Conservation (phyloP, 2,797 vertebrate genomes). For the Phoebastria nigripes region DNA sequence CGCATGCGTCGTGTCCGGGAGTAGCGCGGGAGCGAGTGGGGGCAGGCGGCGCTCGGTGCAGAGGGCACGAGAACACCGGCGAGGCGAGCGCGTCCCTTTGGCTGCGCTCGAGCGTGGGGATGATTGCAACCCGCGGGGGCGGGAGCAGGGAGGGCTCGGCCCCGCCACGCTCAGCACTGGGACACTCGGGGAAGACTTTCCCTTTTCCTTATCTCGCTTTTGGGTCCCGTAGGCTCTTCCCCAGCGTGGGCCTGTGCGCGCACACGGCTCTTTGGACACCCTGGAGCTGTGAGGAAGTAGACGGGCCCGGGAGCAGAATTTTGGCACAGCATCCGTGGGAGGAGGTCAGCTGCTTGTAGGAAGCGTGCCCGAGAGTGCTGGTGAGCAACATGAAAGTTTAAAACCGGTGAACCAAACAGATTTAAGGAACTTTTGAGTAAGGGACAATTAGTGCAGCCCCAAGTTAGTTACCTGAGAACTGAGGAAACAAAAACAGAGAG, state of each 20-base stretch:
- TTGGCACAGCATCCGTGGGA: neutral
- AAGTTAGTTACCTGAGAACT: neutral
- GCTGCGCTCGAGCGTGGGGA: neutral
- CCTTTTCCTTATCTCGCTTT: too few relatives aligned
- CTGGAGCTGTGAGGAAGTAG: neutral
- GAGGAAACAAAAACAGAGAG: neutral
- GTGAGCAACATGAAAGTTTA: neutral
- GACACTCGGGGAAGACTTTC: too few relatives aligned
- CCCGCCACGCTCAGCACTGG: neutral
- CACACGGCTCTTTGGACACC: neutral
- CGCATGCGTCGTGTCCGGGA: neutral
- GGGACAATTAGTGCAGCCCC: neutral
- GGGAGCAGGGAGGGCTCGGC: neutral
- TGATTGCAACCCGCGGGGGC: too few relatives aligned
- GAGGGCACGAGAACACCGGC: neutral
- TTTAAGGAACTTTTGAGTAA: neutral
- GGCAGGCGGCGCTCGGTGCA: neutral
- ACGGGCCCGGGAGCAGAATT: neutral
- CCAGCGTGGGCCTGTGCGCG: too few relatives aligned
- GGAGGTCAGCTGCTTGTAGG: neutral
- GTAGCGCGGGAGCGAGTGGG: neutral
- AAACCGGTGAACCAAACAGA: too few relatives aligned
- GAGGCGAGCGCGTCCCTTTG: neutral
- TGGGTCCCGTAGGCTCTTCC: neutral
- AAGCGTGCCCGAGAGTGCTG: neutral